Conservation (phyloP, 2,888 invertebrate species). For the Amphipoea oculea region DNA sequence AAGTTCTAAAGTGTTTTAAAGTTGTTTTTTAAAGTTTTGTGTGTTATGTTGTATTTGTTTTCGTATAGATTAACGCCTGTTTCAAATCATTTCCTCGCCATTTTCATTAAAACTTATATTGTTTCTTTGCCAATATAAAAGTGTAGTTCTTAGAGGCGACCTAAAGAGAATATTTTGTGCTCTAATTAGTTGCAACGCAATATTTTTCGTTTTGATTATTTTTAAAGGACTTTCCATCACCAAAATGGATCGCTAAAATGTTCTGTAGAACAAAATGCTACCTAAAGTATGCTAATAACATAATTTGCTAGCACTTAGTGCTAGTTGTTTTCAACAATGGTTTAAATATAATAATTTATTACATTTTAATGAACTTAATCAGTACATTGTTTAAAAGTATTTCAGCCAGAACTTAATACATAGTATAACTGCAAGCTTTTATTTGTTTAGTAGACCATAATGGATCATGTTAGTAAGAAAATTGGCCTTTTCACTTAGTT, state of each 20-base stretch:
- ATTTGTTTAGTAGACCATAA: not conserved
- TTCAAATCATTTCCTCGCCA: too few species aligned
- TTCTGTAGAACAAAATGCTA: not conserved
- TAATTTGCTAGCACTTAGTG: not conserved
- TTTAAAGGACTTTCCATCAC: not conserved
- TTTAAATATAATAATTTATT: too few species aligned
- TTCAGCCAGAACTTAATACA: not conserved
- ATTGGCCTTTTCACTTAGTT: not conserved
- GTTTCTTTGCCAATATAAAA: not conserved
- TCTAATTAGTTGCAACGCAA: not conserved
- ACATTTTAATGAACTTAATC: not conserved
- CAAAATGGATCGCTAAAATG: not conserved
- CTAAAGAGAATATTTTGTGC: too few species aligned
- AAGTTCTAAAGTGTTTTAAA: not conserved
- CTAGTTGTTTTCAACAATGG: not conserved
- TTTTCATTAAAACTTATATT: not conserved
- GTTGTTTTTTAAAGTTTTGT: not conserved
- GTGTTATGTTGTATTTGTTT: not conserved
- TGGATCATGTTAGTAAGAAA: not conserved
- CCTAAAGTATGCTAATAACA: not conserved
- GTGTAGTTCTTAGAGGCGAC: not conserved
- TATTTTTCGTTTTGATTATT: not conserved
- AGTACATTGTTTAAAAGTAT: not conserved
- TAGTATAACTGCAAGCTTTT: not conserved
- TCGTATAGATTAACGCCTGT: too few species aligned